Conservation (phyloP, 2,113 vertebrate species). For the Columba janthina region DNA sequence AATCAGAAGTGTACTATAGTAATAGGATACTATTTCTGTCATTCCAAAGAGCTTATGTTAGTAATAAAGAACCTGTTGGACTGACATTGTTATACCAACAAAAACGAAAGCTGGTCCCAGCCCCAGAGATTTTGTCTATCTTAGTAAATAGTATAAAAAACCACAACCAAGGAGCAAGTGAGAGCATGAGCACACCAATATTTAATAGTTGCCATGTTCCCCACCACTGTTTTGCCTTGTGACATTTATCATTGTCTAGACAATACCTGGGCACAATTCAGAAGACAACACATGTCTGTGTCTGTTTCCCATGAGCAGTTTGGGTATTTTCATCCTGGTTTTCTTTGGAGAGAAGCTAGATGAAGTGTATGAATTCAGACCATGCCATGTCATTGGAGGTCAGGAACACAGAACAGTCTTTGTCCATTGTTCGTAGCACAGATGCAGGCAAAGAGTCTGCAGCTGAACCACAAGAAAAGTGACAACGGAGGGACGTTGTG, state of each 20-base stretch:
- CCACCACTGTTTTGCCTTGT: background rate
- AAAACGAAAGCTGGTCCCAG: background rate
- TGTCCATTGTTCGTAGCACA: background rate
- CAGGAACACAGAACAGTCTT: background rate
- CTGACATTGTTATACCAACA: background rate
- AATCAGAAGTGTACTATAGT: background rate
- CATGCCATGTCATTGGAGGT: background rate
- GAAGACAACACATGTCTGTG: background rate
- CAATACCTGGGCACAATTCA: background rate
- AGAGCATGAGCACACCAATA: background rate
- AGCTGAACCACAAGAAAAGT: background rate
- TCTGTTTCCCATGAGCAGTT: background rate
- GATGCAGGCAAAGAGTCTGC: background rate
- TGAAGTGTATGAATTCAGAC: background rate
- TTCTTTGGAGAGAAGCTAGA: background rate
- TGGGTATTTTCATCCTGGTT: background rate
- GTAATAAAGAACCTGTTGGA: background rate
- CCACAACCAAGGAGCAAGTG: background rate
- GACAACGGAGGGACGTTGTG: background rate
- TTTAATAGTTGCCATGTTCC: background rate
- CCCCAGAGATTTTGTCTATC: background rate
- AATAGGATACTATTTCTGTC: conserved; percentile 19
- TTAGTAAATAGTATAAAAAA: background rate
- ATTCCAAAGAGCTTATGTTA: background rate
- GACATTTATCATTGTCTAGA: background rate